These are phyloP conservation scores for Salvelinus sp. DNA, from an alignment of 2,113 vertebrate genomes.

Conservation along the genomic window DNA sequence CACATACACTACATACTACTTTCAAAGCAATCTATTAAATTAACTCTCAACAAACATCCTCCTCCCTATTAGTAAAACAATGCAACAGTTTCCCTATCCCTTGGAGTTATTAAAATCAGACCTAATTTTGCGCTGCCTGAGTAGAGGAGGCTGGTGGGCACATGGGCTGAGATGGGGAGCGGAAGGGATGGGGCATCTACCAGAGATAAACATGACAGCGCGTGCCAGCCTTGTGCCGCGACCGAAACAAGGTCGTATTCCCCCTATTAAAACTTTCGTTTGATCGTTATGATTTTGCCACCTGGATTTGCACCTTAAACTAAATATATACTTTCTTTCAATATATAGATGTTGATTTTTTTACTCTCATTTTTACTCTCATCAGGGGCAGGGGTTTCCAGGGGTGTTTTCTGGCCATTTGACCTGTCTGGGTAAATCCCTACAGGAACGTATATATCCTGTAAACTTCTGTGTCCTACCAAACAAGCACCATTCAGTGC, in stretches of 20 bases:
- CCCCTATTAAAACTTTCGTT: not conserved
- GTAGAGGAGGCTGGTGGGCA: not conserved
- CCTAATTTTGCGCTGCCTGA: not conserved
- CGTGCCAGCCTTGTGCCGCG: too few relatives aligned
- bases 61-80: slow-evolving; percentile 11
- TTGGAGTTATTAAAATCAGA: slow-evolving; percentile 1
- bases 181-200: too few relatives aligned
- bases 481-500: not conserved
- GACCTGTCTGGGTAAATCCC: too few relatives aligned
- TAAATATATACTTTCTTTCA: not conserved
- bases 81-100: not conserved
- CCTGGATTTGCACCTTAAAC: not conserved
- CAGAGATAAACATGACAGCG: not conserved
- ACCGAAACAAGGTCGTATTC: too few relatives aligned
- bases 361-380: too few relatives aligned
- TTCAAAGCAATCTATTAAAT: slow-evolving; percentile 11
- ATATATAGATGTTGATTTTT: too few relatives aligned
- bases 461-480: not conserved
- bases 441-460: not conserved
- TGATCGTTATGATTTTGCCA: not conserved
- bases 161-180: not conserved
- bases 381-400: too few relatives aligned
- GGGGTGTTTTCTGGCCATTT: too few relatives aligned
- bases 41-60: slow-evolving; percentile 3
- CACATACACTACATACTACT: not conserved